A percentile compares a stretch with the other conserved stretches of the same genome.
phyloP scores from a whole-genome alignment of 2,888 invertebrate genomes.

The Caradrina clavipalpis region DNA sequence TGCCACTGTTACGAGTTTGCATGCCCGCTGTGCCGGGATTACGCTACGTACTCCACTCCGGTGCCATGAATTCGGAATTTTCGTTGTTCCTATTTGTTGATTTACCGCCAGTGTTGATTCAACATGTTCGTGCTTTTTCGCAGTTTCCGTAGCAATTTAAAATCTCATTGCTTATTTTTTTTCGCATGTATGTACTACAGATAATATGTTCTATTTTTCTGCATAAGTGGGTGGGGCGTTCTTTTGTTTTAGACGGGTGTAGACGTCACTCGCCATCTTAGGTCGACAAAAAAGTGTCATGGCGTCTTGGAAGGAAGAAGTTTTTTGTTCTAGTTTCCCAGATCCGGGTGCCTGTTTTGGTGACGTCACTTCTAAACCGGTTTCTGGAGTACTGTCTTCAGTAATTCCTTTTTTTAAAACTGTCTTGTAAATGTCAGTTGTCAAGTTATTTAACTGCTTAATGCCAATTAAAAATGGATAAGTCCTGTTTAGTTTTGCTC shows the following conservation, averaged over 20 bases:
- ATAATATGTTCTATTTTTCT: constrained; percentile 53
- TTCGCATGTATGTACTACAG: constrained; percentile 54
- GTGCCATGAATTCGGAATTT: constrained; percentile 78
- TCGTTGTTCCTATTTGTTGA: constrained; percentile 75
- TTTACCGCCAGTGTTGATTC: constrained; percentile 66
- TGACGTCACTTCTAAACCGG: constrained; percentile 12
- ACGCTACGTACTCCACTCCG: constrained; percentile 76
- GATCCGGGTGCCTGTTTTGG: constrained; percentile 36
- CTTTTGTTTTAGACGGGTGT: constrained; percentile 88
- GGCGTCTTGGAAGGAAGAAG: constrained; percentile 78
- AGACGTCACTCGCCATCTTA: constrained; percentile 88
- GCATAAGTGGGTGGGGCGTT: constrained; percentile 84
- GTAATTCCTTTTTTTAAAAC: not conserved
- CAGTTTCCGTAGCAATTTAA: constrained; percentile 65
- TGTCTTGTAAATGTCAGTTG: constrained; percentile 8
- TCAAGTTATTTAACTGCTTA: constrained; percentile 17
- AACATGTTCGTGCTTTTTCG: constrained; percentile 65
- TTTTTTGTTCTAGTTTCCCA: constrained; percentile 75
- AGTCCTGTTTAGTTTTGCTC: not conserved
- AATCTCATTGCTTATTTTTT: constrained; percentile 51
- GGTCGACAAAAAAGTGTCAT: constrained; percentile 89
- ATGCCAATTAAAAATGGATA: constrained; percentile 14
- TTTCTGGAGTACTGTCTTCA: not conserved
- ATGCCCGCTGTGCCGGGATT: constrained; percentile 86
- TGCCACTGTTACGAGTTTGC: constrained; percentile 88